Evolutionary conservation across 2,113 vertebrate species (phyloP), one percentile per base, ranked within the genome.

Genomic region (Lophura nycthemera): DNA sequence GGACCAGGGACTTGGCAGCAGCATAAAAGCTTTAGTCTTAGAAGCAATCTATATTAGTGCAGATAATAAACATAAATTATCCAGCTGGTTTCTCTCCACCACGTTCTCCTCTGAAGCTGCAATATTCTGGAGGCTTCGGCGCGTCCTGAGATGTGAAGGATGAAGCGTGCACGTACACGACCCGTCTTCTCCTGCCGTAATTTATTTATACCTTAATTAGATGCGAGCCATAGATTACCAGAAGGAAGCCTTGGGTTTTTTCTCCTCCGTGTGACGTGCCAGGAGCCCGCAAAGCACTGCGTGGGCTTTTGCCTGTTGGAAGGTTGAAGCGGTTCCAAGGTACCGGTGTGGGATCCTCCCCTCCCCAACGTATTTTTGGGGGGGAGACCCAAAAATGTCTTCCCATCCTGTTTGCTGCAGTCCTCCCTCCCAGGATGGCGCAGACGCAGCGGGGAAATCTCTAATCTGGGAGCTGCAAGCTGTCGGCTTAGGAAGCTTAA

Each of bases 401-500:
- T 43, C 36, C 75, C 65, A 40, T 14, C 20, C 32, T 57, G 43
- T 57, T 57, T 6, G 10, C 56, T 10, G 6, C 65, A 18, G 69
- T 61, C 48, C 73, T 72, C 65, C 48, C 73, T 83, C 61, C 34
- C 57, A 16, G 5, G 80, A 15, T 1, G 6, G 64, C n/a, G 1
- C 42, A 13, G 15, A 16, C 3, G 13, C 6, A 3, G 3, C 3
- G 2, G 65, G 69, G 87, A 47, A 54, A 27, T 85, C 86, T 90
- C 77, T 88, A 52, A 76, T 83, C 88, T 30, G 73, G 4, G 64
- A 22, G 3, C 50, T 27, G 8, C 64, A 77, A 94, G 82, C 95
- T 89, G 65, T 50, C 0, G 83, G 65, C 84, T 92, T 85, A 57
- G 30, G 36, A n/a, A 90, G 94, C 79, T 90, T 70, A 56, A 56